Evolutionary conservation across 2,113 vertebrate genomes (phyloP).

Genomic region (Numenius arquata): DNA sequence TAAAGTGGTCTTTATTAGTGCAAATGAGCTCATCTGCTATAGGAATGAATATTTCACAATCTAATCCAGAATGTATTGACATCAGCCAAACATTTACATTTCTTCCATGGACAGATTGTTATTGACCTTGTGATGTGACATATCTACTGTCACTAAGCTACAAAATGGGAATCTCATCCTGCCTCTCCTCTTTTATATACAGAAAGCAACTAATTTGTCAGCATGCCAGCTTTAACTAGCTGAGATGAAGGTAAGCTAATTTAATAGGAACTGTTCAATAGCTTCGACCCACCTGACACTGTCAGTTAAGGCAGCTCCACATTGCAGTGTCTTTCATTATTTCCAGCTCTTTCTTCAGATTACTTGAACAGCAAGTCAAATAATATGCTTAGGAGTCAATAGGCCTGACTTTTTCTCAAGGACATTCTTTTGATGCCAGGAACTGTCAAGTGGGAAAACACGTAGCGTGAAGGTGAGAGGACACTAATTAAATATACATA

Average conservation of each 20-base stretch:
- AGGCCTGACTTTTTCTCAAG: constrained; percentile 87
- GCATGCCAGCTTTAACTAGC: constrained; percentile 76
- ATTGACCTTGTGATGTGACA: constrained; percentile 73
- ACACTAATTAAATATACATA: constrained; percentile 95
- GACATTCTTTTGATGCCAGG: constrained; percentile 92
- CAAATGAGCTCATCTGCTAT: constrained; percentile 45
- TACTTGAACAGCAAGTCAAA: constrained; percentile 80
- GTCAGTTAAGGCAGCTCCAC: constrained; percentile 70
- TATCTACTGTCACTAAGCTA: constrained; percentile 69
- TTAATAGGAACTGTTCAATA: constrained; percentile 80
- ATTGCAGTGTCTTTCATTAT: constrained; percentile 75
- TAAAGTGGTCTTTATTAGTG: constrained; percentile 58
- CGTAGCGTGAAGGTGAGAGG: constrained; percentile 88
- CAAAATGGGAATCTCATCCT: constrained; percentile 63
- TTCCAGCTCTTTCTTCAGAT: constrained; percentile 73
- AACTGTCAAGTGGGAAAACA: constrained; percentile 91
- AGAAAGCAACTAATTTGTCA: constrained; percentile 78
- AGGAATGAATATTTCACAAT: constrained; percentile 66
- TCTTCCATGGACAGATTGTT: constrained; percentile 63
- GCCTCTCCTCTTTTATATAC: constrained; percentile 70
- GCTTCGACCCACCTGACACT: constrained; percentile 74
- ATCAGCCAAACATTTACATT: constrained; percentile 66
- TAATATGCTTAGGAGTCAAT: constrained; percentile 82
- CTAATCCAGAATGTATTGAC: constrained; percentile 59
- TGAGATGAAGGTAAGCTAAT: constrained; percentile 77